Evolutionary conservation across 2,888 invertebrate species (phyloP).

Genomic region (Leistus spinibarbis): DNA sequence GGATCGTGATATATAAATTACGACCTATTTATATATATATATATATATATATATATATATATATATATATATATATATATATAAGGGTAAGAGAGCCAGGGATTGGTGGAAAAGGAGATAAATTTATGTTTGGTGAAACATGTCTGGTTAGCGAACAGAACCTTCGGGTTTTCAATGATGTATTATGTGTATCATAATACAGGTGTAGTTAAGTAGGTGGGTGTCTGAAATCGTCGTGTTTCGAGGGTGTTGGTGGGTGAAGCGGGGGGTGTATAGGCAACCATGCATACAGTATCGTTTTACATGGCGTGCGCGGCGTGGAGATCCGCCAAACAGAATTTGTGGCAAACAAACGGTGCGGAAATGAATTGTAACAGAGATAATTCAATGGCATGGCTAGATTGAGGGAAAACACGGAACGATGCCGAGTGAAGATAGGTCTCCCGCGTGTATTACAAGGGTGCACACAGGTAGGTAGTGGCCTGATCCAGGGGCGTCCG

Average conservation of each 20-base stretch:
- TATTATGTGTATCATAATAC: no score
- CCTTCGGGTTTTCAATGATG: no score
- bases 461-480: not conserved
- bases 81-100: no score
- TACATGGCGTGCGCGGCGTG: not conserved
- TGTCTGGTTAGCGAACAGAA: no score
- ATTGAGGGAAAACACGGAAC: constrained; percentile 17
- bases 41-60: no score
- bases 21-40: no score
- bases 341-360: constrained; percentile 18
- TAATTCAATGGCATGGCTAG: constrained; percentile 30
- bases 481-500: not conserved
- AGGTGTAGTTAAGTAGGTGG: no score
- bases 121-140: no score
- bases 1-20: no score
- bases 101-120: no score
- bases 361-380: constrained; percentile 31
- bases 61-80: no score
- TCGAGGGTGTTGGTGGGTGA: not conserved
- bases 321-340: constrained; percentile 1
- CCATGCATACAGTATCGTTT: not conserved
- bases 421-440: constrained; percentile 23
- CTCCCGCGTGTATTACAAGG: constrained; percentile 12
- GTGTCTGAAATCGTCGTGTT: not conserved
- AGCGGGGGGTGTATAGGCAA: not conserved